phyloP scores from a whole-genome alignment of 2,888 invertebrate genomes.

The Crioceris asparagi region DNA sequence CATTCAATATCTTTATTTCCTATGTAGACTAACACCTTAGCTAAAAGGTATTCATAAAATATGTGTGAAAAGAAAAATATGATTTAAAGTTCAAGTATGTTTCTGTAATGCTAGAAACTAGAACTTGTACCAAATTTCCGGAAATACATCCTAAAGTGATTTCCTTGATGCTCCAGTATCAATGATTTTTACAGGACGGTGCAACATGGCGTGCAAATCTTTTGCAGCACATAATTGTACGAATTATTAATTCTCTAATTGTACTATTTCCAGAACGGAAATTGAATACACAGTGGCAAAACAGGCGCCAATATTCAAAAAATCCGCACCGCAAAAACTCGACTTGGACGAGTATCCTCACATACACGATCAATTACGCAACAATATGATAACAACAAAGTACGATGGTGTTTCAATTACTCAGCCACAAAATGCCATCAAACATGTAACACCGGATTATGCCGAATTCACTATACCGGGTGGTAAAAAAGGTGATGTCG shows the following conservation, averaged over 20 bases:
- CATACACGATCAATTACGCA: constrained; percentile 73
- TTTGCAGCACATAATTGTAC: background rate
- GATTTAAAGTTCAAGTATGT: background rate
- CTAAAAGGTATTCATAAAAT: too few relatives aligned
- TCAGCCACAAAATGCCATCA: constrained; percentile 62
- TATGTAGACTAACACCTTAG: too few relatives aligned
- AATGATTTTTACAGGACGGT: too few relatives aligned
- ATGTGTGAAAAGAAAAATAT: background rate
- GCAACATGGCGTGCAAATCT: too few relatives aligned
- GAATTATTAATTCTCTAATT: background rate
- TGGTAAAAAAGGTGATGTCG: constrained; percentile 46
- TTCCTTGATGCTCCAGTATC: too few relatives aligned
- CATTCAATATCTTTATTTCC: too few relatives aligned
- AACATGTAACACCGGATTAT: constrained; percentile 61
- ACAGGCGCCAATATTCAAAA: constrained; percentile 27
- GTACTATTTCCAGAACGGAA: constrained; percentile 24
- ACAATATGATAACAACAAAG: constrained; percentile 32
- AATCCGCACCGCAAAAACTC: constrained; percentile 33
- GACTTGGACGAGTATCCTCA: constrained; percentile 60
- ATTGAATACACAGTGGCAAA: constrained; percentile 26
- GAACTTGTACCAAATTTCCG: too few relatives aligned
- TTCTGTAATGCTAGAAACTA: background rate
- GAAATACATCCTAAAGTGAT: too few relatives aligned
- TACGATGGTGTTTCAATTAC: constrained; percentile 26
- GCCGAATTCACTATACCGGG: constrained; percentile 83